phyloP scores from a whole-genome alignment of 2,797 vertebrate species.

The Rachycentron canadum region DNA sequence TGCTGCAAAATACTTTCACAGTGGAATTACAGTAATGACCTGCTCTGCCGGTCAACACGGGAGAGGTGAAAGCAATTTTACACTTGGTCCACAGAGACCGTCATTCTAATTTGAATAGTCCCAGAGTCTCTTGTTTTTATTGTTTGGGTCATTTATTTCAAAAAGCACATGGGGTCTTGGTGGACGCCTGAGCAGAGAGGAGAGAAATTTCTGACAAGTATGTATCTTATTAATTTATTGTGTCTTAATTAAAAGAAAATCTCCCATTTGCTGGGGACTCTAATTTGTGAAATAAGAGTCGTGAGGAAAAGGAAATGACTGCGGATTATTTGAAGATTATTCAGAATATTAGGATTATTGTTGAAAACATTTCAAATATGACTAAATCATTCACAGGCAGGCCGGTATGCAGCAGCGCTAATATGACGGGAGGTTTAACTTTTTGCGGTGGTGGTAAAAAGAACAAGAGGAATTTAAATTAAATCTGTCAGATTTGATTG shows the following conservation, averaged over 20 bases:
- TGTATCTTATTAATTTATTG: slow-evolving; percentile 75
- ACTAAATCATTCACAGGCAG: slow-evolving; percentile 22
- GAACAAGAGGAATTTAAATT: slow-evolving; percentile 10
- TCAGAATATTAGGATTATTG: slow-evolving; percentile 19
- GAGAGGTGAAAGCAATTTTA: slow-evolving; percentile 84
- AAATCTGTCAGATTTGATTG: neutral
- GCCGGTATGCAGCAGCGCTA: neutral
- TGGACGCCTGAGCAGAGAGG: slow-evolving; percentile 53
- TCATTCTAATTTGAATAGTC: slow-evolving; percentile 76
- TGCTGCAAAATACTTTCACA: slow-evolving; percentile 65
- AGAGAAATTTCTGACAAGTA: slow-evolving; percentile 70
- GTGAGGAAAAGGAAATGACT: slow-evolving; percentile 16
- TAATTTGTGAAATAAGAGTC: slow-evolving; percentile 56
- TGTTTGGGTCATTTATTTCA: slow-evolving; percentile 77
- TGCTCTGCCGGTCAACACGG: slow-evolving; percentile 73
- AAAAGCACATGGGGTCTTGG: slow-evolving; percentile 67
- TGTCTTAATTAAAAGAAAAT: slow-evolving; percentile 70
- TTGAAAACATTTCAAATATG: slow-evolving; percentile 23
- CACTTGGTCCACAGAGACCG: slow-evolving; percentile 76
- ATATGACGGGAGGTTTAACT: neutral
- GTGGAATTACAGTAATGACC: slow-evolving; percentile 79
- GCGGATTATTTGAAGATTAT: slow-evolving; percentile 44
- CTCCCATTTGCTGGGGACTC: slow-evolving; percentile 36
- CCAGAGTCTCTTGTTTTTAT: slow-evolving; percentile 74
- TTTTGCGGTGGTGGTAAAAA: neutral